Conservation (phyloP, 2,888 invertebrate genomes). For the Oligia fasciuncula region DNA sequence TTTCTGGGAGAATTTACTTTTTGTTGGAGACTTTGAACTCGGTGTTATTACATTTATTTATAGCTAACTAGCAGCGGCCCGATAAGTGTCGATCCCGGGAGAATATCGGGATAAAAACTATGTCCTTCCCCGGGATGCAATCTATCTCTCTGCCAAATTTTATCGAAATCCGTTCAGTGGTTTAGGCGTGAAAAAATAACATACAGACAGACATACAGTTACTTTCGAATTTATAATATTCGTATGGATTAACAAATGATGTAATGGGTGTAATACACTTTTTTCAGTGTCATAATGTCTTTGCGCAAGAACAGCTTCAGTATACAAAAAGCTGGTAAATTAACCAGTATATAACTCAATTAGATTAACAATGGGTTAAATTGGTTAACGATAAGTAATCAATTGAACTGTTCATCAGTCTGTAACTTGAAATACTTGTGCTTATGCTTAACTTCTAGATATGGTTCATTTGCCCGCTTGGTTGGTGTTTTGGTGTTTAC, state of each 20-base stretch:
- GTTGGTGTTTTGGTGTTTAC: background rate
- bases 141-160: no score
- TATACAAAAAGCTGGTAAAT: constrained; percentile 23
- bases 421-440: constrained; percentile 6
- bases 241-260: constrained; percentile 7
- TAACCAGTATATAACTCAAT: constrained; percentile 16
- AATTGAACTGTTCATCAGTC: background rate
- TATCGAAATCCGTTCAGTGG: no score
- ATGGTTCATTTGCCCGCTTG: background rate
- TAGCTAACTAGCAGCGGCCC: no score
- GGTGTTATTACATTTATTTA: background rate
- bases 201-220: no score
- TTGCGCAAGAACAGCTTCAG: background rate
- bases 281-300: constrained; percentile 9
- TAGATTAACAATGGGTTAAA: constrained; percentile 20
- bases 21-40: constrained; percentile 18
- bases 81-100: no score
- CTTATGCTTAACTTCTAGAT: constrained; percentile 6
- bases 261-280: background rate
- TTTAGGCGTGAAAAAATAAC: no score
- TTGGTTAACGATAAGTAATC: constrained; percentile 1
- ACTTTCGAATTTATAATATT: no score
- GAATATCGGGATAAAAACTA: no score
- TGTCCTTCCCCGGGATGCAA: no score
- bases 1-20: constrained; percentile 26